These are phyloP conservation scores for Ectropis crepuscularia DNA, from an alignment of 2,888 invertebrate species.

Conservation along the genomic window DNA sequence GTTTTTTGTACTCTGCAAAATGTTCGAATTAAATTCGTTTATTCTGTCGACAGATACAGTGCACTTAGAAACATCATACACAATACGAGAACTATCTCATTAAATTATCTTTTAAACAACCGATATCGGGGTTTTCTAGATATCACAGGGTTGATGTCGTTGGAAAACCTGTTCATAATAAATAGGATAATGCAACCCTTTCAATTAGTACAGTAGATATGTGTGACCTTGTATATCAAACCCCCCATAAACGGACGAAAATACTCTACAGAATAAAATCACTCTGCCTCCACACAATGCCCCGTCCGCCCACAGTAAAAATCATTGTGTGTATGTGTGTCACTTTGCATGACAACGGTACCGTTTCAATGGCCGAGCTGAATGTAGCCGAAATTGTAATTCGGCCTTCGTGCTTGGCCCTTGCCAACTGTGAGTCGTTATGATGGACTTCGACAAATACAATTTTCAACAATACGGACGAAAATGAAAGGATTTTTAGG, in stretches of 20 bases:
- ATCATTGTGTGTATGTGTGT: conserved; percentile 28
- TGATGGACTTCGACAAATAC: conserved; percentile 14
- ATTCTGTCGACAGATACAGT: too few species aligned
- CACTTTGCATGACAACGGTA: conserved; percentile 66
- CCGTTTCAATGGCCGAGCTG: conserved; percentile 48
- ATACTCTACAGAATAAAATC: not conserved
- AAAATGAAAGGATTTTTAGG: too few species aligned
- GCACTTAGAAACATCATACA: too few species aligned
- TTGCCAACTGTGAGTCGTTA: conserved; percentile 53
- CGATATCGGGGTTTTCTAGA: too few species aligned
- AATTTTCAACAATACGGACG: not conserved
- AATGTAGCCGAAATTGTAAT: conserved; percentile 56
- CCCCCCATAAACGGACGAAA: not conserved
- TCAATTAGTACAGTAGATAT: too few species aligned
- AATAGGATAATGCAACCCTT: too few species aligned
- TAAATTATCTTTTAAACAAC: too few species aligned
- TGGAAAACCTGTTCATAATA: too few species aligned
- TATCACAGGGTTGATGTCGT: too few species aligned
- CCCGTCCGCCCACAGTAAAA: conserved; percentile 18
- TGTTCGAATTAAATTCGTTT: too few species aligned
- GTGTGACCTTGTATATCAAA: not conserved
- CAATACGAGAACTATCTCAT: too few species aligned
- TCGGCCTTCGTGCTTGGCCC: conserved; percentile 61
- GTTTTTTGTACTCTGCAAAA: too few species aligned
- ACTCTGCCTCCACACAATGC: conserved; percentile 8